Evolutionary conservation across 2,113 vertebrate species (phyloP).

Genomic region (Strigops habroptila): DNA sequence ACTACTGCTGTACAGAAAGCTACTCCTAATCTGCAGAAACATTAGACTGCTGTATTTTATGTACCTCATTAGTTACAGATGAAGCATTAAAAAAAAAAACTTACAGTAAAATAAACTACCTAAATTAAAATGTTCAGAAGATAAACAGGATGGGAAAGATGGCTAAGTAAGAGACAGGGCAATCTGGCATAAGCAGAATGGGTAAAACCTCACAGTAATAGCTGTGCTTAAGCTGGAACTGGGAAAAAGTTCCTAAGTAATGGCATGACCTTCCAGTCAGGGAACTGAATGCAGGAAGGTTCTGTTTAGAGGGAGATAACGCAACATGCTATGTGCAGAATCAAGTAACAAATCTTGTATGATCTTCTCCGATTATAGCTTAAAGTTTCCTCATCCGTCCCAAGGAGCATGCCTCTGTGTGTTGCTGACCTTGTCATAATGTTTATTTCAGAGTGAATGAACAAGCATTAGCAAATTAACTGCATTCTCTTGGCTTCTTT

Average conservation of each 20-base stretch:
- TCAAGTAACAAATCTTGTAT: background rate
- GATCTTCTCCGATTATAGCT: background rate
- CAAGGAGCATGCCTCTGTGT: background rate
- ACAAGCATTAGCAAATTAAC: background rate
- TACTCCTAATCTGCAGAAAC: background rate
- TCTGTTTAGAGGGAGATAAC: background rate
- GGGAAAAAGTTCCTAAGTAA: background rate
- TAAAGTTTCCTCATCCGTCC: background rate
- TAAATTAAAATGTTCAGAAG: background rate
- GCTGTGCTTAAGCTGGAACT: background rate
- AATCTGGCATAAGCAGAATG: background rate
- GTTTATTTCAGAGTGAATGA: background rate
- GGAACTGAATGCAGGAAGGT: background rate
- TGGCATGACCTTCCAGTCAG: background rate
- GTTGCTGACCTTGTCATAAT: background rate
- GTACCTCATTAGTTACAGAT: background rate
- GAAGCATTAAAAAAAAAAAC: background rate
- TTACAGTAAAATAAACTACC: background rate
- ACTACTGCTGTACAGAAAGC: background rate
- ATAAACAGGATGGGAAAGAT: background rate
- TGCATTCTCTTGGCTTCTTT: background rate
- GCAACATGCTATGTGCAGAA: accelerated
- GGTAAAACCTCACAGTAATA: background rate
- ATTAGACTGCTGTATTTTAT: background rate
- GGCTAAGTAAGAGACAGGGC: background rate